A percentile compares a stretch with the other conserved stretches of the same genome.
phyloP scores from a whole-genome alignment of 2,888 invertebrate genomes.

The Leptinotarsa juncta region DNA sequence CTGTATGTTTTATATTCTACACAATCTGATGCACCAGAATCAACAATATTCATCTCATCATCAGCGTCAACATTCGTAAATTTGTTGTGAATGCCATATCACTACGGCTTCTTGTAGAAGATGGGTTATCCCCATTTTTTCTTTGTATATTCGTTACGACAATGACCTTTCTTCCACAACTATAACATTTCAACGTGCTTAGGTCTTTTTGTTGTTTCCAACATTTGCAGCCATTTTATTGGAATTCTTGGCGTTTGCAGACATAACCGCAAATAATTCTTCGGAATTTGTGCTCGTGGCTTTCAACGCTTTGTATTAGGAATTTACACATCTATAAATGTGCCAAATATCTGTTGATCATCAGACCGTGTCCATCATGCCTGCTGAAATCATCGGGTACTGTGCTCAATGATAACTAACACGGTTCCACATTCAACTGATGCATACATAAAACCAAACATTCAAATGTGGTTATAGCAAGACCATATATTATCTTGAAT shows the following conservation, averaged over 20 bases:
- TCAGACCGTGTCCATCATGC: constrained; percentile 14
- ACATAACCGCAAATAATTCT: constrained; percentile 4
- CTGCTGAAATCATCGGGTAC: constrained; percentile 7
- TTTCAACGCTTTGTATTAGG: not conserved
- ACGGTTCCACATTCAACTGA: not conserved
- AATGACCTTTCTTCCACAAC: not conserved
- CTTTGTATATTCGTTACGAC: not conserved
- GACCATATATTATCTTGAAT: not conserved
- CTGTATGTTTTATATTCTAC: too few relatives aligned
- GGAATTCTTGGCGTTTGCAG: constrained; percentile 6
- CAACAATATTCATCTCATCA: not conserved
- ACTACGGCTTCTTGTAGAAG: not conserved
- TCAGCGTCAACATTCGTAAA: not conserved
- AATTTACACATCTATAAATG: not conserved
- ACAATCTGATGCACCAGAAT: too few relatives aligned
- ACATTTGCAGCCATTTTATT: not conserved
- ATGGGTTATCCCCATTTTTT: not conserved
- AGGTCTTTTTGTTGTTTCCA: not conserved
- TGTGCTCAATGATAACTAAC: not conserved
- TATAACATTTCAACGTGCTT: constrained; percentile 5
- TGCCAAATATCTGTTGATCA: constrained; percentile 7
- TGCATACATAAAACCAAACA: not conserved
- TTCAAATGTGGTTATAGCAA: not conserved
- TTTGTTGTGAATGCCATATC: not conserved
- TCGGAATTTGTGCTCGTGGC: not conserved